Conservation (phyloP, 2,113 vertebrate genomes). For the Stomatorhinus ivindoensis region DNA sequence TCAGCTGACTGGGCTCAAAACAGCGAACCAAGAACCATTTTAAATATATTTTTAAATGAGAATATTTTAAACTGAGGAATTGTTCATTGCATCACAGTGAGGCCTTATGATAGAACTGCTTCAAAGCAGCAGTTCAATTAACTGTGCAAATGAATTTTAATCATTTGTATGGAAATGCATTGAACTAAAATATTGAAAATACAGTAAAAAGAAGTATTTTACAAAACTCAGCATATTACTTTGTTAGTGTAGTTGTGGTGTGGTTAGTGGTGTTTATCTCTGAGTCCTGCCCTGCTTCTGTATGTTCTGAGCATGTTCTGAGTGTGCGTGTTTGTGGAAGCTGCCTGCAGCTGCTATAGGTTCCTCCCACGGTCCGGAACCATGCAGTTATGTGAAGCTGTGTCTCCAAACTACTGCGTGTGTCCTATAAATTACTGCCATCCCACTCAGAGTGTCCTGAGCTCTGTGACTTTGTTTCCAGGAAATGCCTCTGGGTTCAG, state of each 20-base stretch:
- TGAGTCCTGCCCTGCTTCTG: not conserved
- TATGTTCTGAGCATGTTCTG: not conserved
- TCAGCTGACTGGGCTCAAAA: not conserved
- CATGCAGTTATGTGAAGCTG: not conserved
- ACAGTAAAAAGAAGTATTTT: not conserved
- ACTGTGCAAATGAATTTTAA: not conserved
- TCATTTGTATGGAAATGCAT: not conserved
- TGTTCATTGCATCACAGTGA: not conserved
- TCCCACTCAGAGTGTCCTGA: not conserved
- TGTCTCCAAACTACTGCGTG: not conserved
- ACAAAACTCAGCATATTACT: not conserved
- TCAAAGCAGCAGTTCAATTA: not conserved
- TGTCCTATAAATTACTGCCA: not conserved
- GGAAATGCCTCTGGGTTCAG: not conserved
- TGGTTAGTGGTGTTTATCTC: not conserved
- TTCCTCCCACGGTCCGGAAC: not conserved
- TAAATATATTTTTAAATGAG: not conserved
- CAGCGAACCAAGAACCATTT: not conserved
- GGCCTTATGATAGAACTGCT: not conserved
- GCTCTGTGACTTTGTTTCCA: not conserved
- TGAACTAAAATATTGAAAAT: not conserved
- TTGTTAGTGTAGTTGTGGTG: not conserved
- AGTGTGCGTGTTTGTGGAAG: not conserved
- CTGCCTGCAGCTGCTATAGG: not conserved
- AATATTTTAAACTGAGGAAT: not conserved